phyloP scores from a whole-genome alignment of 1,140 invertebrate genomes.

The Conus ventricosus region DNA sequence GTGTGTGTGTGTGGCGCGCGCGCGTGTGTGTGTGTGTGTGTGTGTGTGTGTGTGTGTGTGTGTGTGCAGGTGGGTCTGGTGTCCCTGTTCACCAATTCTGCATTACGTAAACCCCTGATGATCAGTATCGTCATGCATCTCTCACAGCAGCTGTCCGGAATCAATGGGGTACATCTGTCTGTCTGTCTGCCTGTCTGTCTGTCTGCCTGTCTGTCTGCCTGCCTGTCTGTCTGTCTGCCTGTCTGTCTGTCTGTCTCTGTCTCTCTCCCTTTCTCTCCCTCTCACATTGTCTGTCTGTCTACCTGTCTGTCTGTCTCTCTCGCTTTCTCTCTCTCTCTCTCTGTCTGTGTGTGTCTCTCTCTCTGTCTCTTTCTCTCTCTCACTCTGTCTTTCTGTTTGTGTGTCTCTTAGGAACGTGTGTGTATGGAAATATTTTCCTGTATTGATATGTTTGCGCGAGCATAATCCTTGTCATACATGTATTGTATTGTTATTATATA shows the following conservation, averaged over 20 bases:
- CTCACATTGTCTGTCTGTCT: neutral
- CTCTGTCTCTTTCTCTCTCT: slow-evolving; percentile 10
- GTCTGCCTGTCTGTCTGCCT: no score
- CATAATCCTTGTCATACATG: no score
- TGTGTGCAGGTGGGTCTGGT: slow-evolving; percentile 48
- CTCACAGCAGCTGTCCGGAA: slow-evolving; percentile 92
- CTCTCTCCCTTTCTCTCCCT: neutral
- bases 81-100: slow-evolving; percentile 68
- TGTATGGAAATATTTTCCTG: no score
- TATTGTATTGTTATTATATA: no score
- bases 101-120: slow-evolving; percentile 85
- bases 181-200: no score
- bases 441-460: no score
- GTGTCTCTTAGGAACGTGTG: slow-evolving; percentile 15
- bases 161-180: slow-evolving; percentile 83
- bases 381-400: neutral
- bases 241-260: neutral
- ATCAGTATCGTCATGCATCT: slow-evolving; percentile 91
- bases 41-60: slow-evolving; percentile 22
- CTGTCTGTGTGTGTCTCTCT: slow-evolving; percentile 34
- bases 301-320: neutral
- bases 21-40: slow-evolving; percentile 14
- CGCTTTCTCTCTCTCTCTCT: slow-evolving; percentile 10
- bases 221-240: no score
- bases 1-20: neutral